Evolutionary conservation across 2,888 invertebrate species (phyloP), one percentile per base, ranked within the genome.

Genomic region (Scaptomyza reducta): DNA sequence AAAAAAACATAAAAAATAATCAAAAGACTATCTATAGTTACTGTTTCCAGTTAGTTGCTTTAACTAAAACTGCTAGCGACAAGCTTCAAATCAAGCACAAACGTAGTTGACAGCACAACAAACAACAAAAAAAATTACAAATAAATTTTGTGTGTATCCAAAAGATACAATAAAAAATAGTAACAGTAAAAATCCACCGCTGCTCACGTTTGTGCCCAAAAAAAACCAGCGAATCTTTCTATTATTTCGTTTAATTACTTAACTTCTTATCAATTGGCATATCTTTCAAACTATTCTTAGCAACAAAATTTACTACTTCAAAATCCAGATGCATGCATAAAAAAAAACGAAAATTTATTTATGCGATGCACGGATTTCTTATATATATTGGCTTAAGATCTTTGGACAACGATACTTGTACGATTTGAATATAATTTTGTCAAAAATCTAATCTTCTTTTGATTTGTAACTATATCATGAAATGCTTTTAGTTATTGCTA

Each of bases 401-500:
- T 7, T 16, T 40, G 42, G 22, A 46, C 59, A 42, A 14, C 31
- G 29, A 70, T 2, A 22, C 71, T 47, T 35, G 42, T 29, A 50
- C 10, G 31, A 33, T 60, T 41, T 33, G 2, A 27, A 45, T 27
- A 38, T 27, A 9, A 29, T 31, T 14, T 41, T 27, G 4, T 33
- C 13, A 1, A 31, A 64, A 53, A 18, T 22, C 11, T 4, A 27
- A 4, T 22, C 16, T 40, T 6, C 0, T 16, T 53, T 25, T 45
- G 1, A 45, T 68, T 60, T 60, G 51, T 49, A 53, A 67, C 42
- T n/a, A 7, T n/a, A 7, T 53, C 25, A 53, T 47, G 11, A 65
- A 62, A 40, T 60, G 73, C 77, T 64, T 70, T 87, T 65, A 75
- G 72, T 87, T 84, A 65, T 10, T 84, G 72, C 82, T 81, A 61